These are phyloP conservation scores for Hemichromis elongatus DNA, from an alignment of 2,113 vertebrate genomes.

Conservation along the genomic window DNA sequence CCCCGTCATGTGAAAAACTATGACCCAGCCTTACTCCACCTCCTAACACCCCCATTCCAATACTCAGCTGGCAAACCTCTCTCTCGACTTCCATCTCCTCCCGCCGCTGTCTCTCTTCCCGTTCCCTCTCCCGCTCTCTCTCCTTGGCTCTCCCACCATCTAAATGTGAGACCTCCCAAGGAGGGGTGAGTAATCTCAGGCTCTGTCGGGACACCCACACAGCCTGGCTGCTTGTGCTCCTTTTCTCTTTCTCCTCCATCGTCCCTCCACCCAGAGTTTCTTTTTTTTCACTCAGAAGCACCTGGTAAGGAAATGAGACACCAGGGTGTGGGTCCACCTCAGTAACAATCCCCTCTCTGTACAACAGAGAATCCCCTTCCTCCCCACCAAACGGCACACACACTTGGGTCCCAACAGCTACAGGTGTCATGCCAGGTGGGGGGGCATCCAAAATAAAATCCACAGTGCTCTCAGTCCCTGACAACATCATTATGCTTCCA, in stretches of 20 bases:
- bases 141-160: constrained; percentile 64
- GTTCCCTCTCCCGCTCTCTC: constrained; percentile 67
- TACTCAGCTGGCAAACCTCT: constrained; percentile 85
- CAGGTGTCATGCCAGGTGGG: constrained; percentile 70
- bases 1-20: constrained; percentile 49
- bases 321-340: constrained; percentile 80
- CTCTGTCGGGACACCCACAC: constrained; percentile 83
- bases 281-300: constrained; percentile 62
- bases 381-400: constrained; percentile 81
- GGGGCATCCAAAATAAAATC: constrained; percentile 81
- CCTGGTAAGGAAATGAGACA: constrained; percentile 82
- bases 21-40: constrained; percentile 35
- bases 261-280: constrained; percentile 1
- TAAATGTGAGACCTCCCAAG: constrained; percentile 75
- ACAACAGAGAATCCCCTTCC: constrained; percentile 69
- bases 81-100: constrained; percentile 75
- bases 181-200: constrained; percentile 80
- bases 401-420: constrained; percentile 76
- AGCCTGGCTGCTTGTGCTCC: constrained; percentile 54
- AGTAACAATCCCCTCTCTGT: constrained; percentile 79
- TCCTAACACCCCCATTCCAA: constrained; percentile 71
- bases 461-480: constrained; percentile 33
- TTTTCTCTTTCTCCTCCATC: constrained; percentile 45
- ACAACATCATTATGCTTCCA: constrained; percentile 39
- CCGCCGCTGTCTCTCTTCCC: constrained; percentile 71